Base-by-base conservation (phyloP, 2,113 vertebrate species). In the Pheucticus melanocephalus region DNA sequence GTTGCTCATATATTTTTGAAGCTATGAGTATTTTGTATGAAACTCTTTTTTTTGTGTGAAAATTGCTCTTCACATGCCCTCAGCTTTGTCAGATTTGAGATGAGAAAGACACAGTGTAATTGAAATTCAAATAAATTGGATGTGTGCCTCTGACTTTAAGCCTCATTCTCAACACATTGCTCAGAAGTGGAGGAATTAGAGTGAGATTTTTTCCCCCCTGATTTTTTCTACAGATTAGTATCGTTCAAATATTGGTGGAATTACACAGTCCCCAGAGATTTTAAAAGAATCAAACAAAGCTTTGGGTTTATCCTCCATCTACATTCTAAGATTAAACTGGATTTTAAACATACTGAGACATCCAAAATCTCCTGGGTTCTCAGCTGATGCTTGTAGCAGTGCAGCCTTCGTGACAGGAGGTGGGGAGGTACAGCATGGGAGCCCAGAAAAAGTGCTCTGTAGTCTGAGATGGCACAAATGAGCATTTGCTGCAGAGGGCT, bases 301-400 rank as follows among this genome's bases (percentile, higher is more conserved):
- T 76, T 76, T 56, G 53, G 5, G 27, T 65, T 94, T 86, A 91
- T 95, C 76, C 28, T 91, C n/a, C 63, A 69, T 73, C 53, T 90
- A 39, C 33, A 40, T n/a, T 68, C 40, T 28, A 72, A 86, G 68
- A 92, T 69, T 77, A 82, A 92, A 73, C 31, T 77, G 54, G 23
- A 63, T 93, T 92, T 96, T 47, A 92, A 85, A 35, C 0, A 1
- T 50, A 65, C 42, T 27, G 51, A 93, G 70, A 35, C 15, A 37
- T 61, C 24, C 20, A 37, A 1, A 33, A 50, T 50, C 42, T 87
- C 56, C 63, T 27, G 42, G 10, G 31, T 22, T 76, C 40, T 42
- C 50, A 54, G 6, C 6, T 44, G 63, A 42, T 40, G 16, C 37
- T 59, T 31, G 19, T 13, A 79, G 53, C 56, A 71, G 21, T 10